Base-by-base conservation (phyloP, 2,888 invertebrate genomes). In the Pilophorus perplexus region DNA sequence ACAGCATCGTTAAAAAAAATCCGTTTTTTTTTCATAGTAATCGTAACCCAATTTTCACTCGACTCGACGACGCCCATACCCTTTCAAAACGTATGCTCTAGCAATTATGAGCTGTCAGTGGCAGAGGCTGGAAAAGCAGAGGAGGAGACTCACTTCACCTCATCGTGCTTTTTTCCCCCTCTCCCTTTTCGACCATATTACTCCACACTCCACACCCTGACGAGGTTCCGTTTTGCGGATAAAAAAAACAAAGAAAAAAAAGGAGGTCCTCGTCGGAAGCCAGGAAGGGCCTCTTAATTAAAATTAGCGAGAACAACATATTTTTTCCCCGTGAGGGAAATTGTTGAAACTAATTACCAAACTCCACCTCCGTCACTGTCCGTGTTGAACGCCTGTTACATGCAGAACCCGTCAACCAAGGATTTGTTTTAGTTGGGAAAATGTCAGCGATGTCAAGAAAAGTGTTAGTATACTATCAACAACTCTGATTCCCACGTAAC, bases 31-130 rank as follows among this genome's bases (percentile, higher is more conserved):
- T n/a, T 18, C 14, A 28, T 25, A 52, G 33, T 33, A 52, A 52
- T 52, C 52, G 52, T 52, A 52, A 52, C 52, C 52, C 52, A 52
- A 52, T 52, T 52, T 28, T 25, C 14, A 27, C 25, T 5, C 10
- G 27, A 28, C 42, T 14, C 23, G 22, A 28, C 12, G 8, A 1
- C 22, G 59, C n/a, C 40, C 27, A 27, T 23, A 2, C 59, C 18
- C 40, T 22, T 25, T 4, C 40, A 22, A 37, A 59, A 42, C 42
- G 23, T 25, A 22, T 25, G 8, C 23, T 20, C 14, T 33, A 25
- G 59, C 59, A 59, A 59, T 59, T 59, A 59, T 42, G 59, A 59
- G 23, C 59, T 59, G 59, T 59, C 59, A 59, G 16, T 14, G 59
- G 27, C 59, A 59, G 59, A 28, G 33, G 12, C 6, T 33, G 33